Percentiles rank a stretch among this genome's conserved stretches.
Conservation (phyloP, 2,888 invertebrate species). For the Myopa testacea region DNA sequence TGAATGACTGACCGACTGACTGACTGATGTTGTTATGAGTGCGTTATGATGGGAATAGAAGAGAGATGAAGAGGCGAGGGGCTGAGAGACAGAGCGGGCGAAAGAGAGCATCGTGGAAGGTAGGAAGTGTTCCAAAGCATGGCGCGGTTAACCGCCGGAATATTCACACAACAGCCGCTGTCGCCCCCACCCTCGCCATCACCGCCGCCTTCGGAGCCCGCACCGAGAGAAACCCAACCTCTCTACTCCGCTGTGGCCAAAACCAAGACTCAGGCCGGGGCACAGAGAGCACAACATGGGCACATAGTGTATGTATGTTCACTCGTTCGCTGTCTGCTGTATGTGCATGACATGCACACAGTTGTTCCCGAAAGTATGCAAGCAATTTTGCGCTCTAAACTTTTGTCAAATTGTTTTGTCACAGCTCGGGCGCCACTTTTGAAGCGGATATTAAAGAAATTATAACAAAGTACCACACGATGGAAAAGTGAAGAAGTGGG, state of each 20-base stretch:
- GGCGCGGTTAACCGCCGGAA: constrained; percentile 21
- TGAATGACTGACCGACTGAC: constrained; percentile 1
- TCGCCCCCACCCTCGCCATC: constrained; percentile 2
- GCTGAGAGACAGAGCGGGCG: background rate
- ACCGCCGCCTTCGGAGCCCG: background rate
- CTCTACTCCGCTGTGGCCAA: background rate
- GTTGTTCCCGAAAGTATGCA: constrained; percentile 24
- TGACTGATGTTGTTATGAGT: background rate
- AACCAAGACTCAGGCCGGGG: background rate
- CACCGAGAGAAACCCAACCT: background rate
- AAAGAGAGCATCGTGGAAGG: background rate
- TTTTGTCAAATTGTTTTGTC: constrained; percentile 40
- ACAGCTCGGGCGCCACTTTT: constrained; percentile 34
- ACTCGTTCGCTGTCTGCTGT: background rate
- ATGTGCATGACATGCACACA: constrained; percentile 11
- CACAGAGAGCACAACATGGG: background rate
- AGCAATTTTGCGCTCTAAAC: constrained; percentile 35
- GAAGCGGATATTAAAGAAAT: constrained; percentile 21
- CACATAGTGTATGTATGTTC: background rate
- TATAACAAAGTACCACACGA: background rate
- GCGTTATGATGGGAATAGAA: background rate
- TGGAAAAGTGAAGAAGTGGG: background rate
- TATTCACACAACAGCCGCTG: constrained; percentile 25
- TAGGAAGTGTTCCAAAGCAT: constrained; percentile 12
- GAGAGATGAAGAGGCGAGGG: background rate